Conservation (phyloP, 2,113 vertebrate genomes). For the Glaucomys volans region DNA sequence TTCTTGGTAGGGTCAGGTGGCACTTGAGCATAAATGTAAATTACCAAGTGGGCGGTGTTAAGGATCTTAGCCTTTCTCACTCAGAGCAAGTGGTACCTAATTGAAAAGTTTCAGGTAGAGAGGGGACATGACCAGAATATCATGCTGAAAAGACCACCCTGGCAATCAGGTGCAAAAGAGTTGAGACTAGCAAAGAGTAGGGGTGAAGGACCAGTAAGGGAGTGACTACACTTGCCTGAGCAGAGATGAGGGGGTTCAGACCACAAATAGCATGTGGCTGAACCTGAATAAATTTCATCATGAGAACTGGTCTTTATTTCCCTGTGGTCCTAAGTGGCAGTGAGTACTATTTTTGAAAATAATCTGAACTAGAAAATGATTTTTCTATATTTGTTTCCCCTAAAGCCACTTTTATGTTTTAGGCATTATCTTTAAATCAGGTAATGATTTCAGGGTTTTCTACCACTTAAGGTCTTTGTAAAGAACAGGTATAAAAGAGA, state of each 20-base stretch:
- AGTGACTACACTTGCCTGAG: neutral
- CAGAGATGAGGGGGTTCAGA: neutral
- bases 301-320: neutral
- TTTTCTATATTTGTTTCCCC: slow-evolving; percentile 37
- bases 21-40: neutral
- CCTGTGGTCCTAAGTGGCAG: neutral
- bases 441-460: neutral
- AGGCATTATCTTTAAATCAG: neutral
- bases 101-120: neutral
- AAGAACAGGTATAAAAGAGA: neutral
- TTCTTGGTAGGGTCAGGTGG: neutral
- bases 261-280: neutral
- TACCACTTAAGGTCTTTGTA: neutral
- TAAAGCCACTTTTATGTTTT: neutral
- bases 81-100: neutral
- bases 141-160: neutral
- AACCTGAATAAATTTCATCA: neutral
- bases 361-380: neutral
- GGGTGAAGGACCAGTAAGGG: neutral
- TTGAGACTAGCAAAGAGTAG: neutral
- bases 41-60: neutral
- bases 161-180: neutral
- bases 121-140: neutral
- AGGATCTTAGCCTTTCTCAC: neutral
- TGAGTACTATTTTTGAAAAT: neutral